Evolutionary conservation across 2,797 vertebrate genomes (phyloP).

Genomic region (Gymnopithys bicolor): DNA sequence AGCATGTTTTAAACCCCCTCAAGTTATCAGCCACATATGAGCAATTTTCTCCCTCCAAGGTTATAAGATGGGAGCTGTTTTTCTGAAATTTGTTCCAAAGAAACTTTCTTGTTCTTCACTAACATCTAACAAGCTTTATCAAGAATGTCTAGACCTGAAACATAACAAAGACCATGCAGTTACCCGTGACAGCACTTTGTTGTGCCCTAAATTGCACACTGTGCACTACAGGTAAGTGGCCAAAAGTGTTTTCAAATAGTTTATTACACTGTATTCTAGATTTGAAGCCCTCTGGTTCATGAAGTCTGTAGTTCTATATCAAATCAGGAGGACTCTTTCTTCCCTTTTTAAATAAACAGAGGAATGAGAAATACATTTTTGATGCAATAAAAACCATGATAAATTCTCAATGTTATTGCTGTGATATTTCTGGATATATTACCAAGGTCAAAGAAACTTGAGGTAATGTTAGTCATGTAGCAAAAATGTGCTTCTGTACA

Average conservation of each 20-base stretch:
- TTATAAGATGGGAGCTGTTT: not conserved
- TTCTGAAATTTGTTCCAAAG: not conserved
- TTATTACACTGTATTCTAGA: not conserved
- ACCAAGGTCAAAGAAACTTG: not conserved
- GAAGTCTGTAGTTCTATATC: not conserved
- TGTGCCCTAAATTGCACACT: not conserved
- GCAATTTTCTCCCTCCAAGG: not conserved
- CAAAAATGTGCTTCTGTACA: not conserved
- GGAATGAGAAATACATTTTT: not conserved
- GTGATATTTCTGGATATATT: not conserved
- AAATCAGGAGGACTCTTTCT: not conserved
- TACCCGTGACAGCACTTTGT: not conserved
- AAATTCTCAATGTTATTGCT: not conserved
- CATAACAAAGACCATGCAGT: not conserved
- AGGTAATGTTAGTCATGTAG: not conserved
- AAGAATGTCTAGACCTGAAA: not conserved
- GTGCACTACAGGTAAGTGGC: not conserved
- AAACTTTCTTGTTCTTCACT: not conserved
- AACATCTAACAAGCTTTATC: not conserved
- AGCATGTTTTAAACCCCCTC: not conserved
- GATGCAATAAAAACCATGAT: rapidly evolving
- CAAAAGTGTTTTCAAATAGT: not conserved
- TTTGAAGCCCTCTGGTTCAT: not conserved
- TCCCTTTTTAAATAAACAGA: not conserved
- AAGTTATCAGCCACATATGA: not conserved